These are phyloP conservation scores for Danio rerio DNA, from an alignment of 2,113 vertebrate species.

Conservation along the genomic window DNA sequence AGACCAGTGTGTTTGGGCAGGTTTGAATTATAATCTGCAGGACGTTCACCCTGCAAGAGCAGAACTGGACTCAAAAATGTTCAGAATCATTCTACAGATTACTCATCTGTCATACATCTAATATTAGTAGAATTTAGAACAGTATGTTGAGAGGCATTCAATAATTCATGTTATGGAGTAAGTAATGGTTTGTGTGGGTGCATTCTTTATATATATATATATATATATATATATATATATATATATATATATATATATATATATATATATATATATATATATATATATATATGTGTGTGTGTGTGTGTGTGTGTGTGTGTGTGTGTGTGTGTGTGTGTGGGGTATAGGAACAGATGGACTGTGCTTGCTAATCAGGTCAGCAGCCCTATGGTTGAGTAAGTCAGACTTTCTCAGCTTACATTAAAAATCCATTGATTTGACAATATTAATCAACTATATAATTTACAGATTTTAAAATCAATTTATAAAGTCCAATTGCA, in stretches of 20 bases:
- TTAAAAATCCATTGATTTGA: not conserved
- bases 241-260: too few species aligned
- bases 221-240: too few species aligned
- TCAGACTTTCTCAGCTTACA: not conserved
- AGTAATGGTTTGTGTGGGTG: slow-evolving; percentile 24
- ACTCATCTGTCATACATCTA: not conserved
- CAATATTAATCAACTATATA: not conserved
- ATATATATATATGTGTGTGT: too few species aligned
- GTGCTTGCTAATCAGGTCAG: slow-evolving; percentile 28
- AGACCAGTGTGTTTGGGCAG: too few species aligned
- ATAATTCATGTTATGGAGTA: not conserved
- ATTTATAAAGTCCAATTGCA: not conserved
- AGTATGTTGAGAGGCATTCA: not conserved
- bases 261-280: too few species aligned
- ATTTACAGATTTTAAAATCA: not conserved
- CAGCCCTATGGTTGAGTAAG: slow-evolving; percentile 30
- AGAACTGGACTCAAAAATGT: too few species aligned
- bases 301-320: too few species aligned
- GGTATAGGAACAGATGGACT: slow-evolving; percentile 36
- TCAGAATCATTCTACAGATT: not conserved
- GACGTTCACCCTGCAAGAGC: too few species aligned
- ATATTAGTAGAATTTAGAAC: not conserved
- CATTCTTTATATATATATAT: too few species aligned
- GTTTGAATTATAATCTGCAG: too few species aligned
- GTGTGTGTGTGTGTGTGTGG: not conserved